Conservation (phyloP, 2,113 vertebrate genomes). For the Promerops cafer region DNA sequence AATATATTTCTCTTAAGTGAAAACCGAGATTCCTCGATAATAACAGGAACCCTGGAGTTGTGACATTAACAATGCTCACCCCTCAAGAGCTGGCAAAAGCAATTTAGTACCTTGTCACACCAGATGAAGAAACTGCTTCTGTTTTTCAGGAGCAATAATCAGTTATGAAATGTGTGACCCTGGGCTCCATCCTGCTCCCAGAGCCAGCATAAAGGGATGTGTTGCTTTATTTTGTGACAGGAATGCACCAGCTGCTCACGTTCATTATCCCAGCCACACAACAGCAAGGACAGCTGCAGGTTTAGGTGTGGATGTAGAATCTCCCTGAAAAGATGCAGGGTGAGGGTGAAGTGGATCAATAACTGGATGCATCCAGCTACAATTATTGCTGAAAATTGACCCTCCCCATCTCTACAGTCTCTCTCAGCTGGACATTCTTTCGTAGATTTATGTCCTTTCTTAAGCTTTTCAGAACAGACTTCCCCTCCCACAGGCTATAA, state of each 20-base stretch:
- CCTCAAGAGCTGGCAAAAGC: background rate
- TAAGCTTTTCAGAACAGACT: background rate
- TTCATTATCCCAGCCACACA: background rate
- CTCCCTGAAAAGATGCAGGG: background rate
- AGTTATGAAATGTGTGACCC: background rate
- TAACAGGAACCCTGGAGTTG: background rate
- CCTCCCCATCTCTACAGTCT: background rate
- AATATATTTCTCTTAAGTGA: background rate
- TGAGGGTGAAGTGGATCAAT: background rate
- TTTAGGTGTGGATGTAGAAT: background rate
- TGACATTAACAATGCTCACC: background rate
- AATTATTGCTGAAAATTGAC: background rate
- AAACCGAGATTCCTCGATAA: accelerated
- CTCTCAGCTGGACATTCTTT: background rate
- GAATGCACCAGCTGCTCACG: background rate
- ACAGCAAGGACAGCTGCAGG: background rate
- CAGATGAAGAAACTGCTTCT: background rate
- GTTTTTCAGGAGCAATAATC: background rate
- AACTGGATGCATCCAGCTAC: background rate
- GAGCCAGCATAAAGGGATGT: background rate
- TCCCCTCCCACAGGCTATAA: background rate
- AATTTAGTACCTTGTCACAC: background rate
- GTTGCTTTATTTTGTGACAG: background rate
- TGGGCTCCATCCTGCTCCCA: background rate
- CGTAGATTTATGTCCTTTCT: background rate